Evolutionary conservation across 2,888 invertebrate genomes (phyloP), one percentile per base, ranked within the genome.

Genomic region (Cabera pusaria): DNA sequence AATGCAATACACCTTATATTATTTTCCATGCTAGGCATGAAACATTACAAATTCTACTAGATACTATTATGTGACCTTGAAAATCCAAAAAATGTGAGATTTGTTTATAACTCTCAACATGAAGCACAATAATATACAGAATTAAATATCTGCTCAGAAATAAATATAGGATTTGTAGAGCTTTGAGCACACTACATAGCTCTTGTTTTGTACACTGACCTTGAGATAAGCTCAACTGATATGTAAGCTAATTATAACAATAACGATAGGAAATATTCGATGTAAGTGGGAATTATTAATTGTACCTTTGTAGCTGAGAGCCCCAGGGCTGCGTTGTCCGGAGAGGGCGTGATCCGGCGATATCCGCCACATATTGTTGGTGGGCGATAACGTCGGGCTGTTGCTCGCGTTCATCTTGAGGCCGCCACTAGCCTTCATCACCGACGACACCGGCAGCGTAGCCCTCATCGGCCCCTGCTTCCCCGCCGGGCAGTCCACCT

Each of bases 301-400:
- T 33, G 37, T 55, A 93, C 93, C 93, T 93, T 93, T 93, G 75
- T 93, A 93, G 67, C 92, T 92, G 54, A 92, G 87, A 52, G 93
- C 93, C 48, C 94, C 94, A 54, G 94, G 94, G 70, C 94, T 94
- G 52, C 94, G 90, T 60, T 93, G 92, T 12, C 94, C 94, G 43
- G 93, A 92, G 17, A 91, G 90, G 57, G 91, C 90, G 70, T 92
- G 91, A 75, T 93, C 93, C 29, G 93, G 93, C 29, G 93, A 93
- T 78, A 92, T 90, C 64, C 93, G 90, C 93, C 93, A 93, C 52
- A 90, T 83, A n/a, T n/a, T n/a, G 61, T 91, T 91, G 6, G 93
- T 93, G 22, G 93, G 93, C 18, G 93, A 93, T 41, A 92, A 80
- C 12, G 92, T 91, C 9, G 93, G 93, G 60, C 93, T 93, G 64